A percentile compares a stretch with the other conserved stretches of the same genome.
Conservation (phyloP, 2,113 vertebrate species). For the Eulacestoma nigropectus region DNA sequence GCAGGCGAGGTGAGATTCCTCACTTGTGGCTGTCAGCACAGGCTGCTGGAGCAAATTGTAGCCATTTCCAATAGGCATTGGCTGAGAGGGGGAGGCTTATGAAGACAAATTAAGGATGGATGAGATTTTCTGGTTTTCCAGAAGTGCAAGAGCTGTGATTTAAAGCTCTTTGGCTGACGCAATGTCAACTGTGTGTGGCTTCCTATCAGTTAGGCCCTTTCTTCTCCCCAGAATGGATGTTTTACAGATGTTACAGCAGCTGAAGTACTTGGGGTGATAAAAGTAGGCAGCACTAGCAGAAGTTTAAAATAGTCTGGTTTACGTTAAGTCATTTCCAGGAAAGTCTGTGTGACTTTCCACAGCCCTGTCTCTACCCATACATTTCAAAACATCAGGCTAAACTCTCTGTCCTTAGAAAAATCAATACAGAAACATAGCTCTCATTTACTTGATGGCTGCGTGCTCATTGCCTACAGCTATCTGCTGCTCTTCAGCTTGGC, state of each 20-base stretch:
- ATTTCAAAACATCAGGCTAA: conserved; percentile 11
- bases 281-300: neutral
- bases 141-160: neutral
- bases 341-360: neutral
- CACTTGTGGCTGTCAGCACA: neutral
- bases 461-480: neutral
- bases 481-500: neutral
- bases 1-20: rapidly evolving
- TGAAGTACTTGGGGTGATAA: neutral
- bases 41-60: neutral
- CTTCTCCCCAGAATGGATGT: neutral
- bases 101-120: neutral
- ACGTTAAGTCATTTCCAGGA: neutral
- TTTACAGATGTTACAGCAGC: conserved; percentile 14
- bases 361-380: neutral
- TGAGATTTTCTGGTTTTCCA: neutral
- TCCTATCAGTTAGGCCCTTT: neutral
- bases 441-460: conserved; percentile 19
- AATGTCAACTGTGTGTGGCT: neutral
- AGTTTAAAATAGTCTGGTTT: neutral
- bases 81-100: neutral
- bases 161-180: neutral
- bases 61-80: neutral
- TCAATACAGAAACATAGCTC: neutral
- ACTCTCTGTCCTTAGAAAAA: conserved; percentile 5